phyloP scores from a whole-genome alignment of 2,113 vertebrate genomes.

The Charadrius vociferus region DNA sequence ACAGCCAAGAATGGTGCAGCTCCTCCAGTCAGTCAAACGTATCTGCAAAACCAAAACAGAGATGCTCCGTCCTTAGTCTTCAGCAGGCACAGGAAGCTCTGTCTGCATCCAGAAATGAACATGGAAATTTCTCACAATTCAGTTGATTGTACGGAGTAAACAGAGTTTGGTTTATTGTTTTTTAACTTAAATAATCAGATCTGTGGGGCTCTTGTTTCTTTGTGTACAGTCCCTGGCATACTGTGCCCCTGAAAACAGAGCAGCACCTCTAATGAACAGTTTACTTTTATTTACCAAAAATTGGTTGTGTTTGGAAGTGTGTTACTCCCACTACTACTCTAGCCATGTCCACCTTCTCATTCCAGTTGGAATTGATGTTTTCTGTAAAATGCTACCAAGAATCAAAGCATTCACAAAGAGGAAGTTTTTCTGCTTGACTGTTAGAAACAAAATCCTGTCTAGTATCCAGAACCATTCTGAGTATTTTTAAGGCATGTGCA shows the following conservation, averaged over 20 bases:
- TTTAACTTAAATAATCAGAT: not conserved
- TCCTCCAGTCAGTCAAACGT: not conserved
- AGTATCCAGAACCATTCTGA: not conserved
- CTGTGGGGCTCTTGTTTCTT: not conserved
- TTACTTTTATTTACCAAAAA: not conserved
- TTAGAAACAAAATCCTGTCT: not conserved
- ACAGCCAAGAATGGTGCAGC: not conserved
- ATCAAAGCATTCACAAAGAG: not conserved
- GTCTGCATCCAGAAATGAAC: not conserved
- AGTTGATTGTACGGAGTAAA: not conserved
- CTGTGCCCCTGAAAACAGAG: not conserved
- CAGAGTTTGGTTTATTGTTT: accelerated
- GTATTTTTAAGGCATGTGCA: not conserved
- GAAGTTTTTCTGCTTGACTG: not conserved
- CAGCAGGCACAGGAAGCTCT: not conserved
- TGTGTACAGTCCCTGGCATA: not conserved
- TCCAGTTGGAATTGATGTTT: not conserved
- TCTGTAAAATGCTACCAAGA: not conserved
- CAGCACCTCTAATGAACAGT: not conserved
- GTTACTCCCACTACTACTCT: not conserved
- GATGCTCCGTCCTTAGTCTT: not conserved
- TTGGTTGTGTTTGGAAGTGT: not conserved
- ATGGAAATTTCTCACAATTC: not conserved
- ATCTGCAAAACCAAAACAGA: not conserved
- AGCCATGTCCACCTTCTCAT: not conserved